Percentiles rank a stretch among this genome's conserved stretches.
phyloP scores from a whole-genome alignment of 1,140 invertebrate species.

The Cydia splendana region DNA sequence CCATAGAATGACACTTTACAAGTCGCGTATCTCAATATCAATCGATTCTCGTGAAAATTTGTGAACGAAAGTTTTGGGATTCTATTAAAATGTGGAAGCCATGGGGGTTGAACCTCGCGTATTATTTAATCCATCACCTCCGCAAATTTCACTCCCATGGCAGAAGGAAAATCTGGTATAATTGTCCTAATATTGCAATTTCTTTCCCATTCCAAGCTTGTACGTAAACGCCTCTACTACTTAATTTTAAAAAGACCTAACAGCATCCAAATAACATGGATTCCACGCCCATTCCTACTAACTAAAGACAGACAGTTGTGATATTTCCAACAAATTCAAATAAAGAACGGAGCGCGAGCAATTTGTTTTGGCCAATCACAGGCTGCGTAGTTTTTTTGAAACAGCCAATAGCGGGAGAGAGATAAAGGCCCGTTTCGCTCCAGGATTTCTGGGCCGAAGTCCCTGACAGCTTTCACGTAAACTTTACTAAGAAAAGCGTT shows the following conservation, averaged over 20 bases:
- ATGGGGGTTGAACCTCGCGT: too few species aligned
- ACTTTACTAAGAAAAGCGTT: constrained; percentile 54
- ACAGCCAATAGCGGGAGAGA: constrained; percentile 65
- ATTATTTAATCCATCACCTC: constrained; percentile 28
- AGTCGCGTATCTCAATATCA: too few species aligned
- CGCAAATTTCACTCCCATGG: constrained; percentile 37
- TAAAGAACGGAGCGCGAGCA: constrained; percentile 61
- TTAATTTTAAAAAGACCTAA: constrained; percentile 40
- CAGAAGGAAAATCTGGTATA: constrained; percentile 57
- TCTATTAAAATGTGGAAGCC: too few species aligned
- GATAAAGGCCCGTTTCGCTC: constrained; percentile 61
- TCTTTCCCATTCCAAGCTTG: constrained; percentile 37
- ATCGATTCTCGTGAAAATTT: too few species aligned
- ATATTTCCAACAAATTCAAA: constrained; percentile 49
- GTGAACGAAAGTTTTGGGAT: too few species aligned
- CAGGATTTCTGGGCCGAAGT: constrained; percentile 47
- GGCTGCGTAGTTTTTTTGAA: constrained; percentile 63
- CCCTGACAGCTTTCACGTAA: constrained; percentile 53
- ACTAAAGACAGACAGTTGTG: constrained; percentile 43
- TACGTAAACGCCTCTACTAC: constrained; percentile 24
- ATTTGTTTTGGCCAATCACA: constrained; percentile 71
- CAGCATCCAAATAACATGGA: neutral
- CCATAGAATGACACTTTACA: too few species aligned
- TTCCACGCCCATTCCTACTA: constrained; percentile 45
- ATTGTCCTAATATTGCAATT: constrained; percentile 61